Evolutionary conservation across 2,888 invertebrate species (phyloP), one percentile per base, ranked within the genome.

Genomic region (Steinernema carpocapsae): DNA sequence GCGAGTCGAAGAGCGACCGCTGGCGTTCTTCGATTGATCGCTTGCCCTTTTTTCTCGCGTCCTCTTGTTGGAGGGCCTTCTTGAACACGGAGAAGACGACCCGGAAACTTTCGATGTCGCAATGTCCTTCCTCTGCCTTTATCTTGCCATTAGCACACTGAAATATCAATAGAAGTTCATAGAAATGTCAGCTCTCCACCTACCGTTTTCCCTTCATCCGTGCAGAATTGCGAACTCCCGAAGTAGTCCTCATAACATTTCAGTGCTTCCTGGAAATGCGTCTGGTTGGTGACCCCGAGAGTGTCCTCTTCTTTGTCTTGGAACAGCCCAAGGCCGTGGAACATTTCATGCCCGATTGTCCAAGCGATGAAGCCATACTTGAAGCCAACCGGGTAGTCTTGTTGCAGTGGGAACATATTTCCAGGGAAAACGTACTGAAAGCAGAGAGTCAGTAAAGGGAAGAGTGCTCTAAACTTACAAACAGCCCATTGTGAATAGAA

Each of bases 331-430:
- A 64, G 26, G 17, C 64, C 32, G 64, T 64, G 64, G 64, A 64
- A 64, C 4, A 64, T 29, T 32, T 64, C 64, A 19, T 64, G 64
- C 1, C 64, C 64, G 12, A 64, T 37, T 32, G 26, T 29, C 64
- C 32, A 64, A 29, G 32, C 64, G 17, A 37, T n/a, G 64, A 32
- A 32, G 1, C 64, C 64, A n/a, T 64, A 64, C 64, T 64, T 64
- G 32, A 64, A 64, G 6, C 64, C 32, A 12, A 26, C 17, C 14
- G 32, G 17, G 29, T 17, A 26, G 32, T 64, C 22, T 14, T 29
- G 7, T 2, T 64, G 24, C 7, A 64, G 32, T 26, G 26, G 24
- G 64, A 32, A 29, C 22, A 64, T 7, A 12, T 32, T 29, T 4
- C 32, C 64, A 3, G 64, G 64, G 17, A 64, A 32, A 32, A 64